Evolutionary conservation across 2,113 vertebrate species (phyloP).

Genomic region (Pica pica): DNA sequence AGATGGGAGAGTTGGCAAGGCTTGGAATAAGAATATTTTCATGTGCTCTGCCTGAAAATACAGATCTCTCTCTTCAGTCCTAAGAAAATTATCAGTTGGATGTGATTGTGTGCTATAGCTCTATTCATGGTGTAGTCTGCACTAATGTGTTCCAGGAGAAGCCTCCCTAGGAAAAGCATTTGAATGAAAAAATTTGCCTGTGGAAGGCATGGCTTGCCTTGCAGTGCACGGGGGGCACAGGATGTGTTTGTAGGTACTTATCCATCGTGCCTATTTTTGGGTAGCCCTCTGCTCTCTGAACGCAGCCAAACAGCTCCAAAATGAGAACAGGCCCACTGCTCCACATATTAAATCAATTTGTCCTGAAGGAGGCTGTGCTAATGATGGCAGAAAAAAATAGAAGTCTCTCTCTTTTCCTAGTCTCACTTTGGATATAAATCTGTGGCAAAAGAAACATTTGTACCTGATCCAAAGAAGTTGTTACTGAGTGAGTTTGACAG

Average conservation of each 20-base stretch:
- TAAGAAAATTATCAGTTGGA: not conserved
- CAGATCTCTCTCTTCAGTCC: not conserved
- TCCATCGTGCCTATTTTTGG: not conserved
- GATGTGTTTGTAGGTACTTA: not conserved
- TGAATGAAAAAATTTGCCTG: not conserved
- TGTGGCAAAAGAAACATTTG: not conserved
- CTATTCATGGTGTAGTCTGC: not conserved
- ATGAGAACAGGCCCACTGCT: not conserved
- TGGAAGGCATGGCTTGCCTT: not conserved
- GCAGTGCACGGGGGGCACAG: not conserved
- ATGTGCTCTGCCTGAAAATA: slow-evolving; percentile 35
- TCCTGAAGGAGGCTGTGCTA: not conserved
- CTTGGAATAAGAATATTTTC: slow-evolving; percentile 50
- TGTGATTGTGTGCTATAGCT: not conserved
- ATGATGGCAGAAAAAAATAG: not conserved
- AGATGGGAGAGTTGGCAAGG: slow-evolving; percentile 42
- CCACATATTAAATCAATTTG: slow-evolving; percentile 9
- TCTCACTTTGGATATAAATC: not conserved
- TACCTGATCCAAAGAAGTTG: not conserved
- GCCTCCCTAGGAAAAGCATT: not conserved
- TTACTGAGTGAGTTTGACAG: slow-evolving; percentile 12
- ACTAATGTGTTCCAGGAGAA: not conserved
- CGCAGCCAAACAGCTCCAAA: not conserved
- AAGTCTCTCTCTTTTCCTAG: not conserved
- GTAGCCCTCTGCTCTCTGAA: not conserved